Evolutionary conservation across 2,113 vertebrate genomes (phyloP), one percentile per base, ranked within the genome.

Genomic region (Ancistrus triradiatus): DNA sequence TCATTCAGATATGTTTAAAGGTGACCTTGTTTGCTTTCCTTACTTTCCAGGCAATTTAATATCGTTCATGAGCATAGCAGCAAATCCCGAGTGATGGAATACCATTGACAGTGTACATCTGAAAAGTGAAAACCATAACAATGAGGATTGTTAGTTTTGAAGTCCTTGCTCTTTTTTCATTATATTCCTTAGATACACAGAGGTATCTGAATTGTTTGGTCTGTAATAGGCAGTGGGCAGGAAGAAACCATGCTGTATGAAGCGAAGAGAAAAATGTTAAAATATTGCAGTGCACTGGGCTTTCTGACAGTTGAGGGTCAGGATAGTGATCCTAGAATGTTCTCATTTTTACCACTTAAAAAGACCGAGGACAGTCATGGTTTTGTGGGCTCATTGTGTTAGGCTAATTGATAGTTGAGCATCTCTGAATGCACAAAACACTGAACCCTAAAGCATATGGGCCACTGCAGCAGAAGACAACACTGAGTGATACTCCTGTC

Each of bases 201-300:
- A 25, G n/a, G 7, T 33, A 55, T 65, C 5, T 7, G 42, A 14
- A 7, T 17, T 59, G 1, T 38, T 44, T 58, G 47, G n/a, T 43
- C 18, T 42, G 27, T 50, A 44, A n/a, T 40, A 25, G 5, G 52
- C 24, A 22, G 13, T n/a, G 55, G 67, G 48, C 28, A 63, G 68
- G 64, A 69, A 74, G 58, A 35, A 57, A 60, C 59, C 40, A 38
- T 40, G 24, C 44, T 55, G 37, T 73, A 58, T 63, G 52, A 71
- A 57, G 55, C 65, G 59, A 69, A 74, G 66, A 65, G 62, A 50
- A n/a, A 58, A 57, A 61, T 68, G 65, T 77, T 55, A 52, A n/a
- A 27, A 40, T 58, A 44, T 27, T 63, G 58, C 44, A 62, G 55
- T 52, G 40, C 33, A 27, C 13, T 38, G 60, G 27, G 31, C 28